Evolutionary conservation across 2,888 invertebrate genomes (phyloP), one percentile per base, ranked within the genome.

Genomic region (Pherbina coryleti): DNA sequence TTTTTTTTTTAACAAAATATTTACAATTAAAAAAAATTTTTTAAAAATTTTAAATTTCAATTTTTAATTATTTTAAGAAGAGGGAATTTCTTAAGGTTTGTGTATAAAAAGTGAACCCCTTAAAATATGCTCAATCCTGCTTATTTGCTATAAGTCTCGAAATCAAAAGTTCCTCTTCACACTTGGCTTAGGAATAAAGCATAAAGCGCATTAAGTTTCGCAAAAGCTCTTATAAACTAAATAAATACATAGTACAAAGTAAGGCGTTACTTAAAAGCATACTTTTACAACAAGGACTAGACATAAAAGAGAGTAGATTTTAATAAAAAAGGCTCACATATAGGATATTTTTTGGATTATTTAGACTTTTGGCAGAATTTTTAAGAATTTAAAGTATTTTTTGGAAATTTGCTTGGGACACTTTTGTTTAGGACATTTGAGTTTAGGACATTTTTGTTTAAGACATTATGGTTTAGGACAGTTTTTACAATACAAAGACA

Each of bases 61-160:
- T 69, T 51, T 51, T 25, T 8, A 69, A 49, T 22, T 28, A n/a
- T 17, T 1, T 31, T 22, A 3, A 19, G 8, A 37, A 37, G 17
- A n/a, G 70, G 69, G 51, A 9, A 25, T 17, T 34, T 31, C 22
- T 11, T 34, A 57, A 22, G 57, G 72, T 72, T 57, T 57, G 72
- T 72, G 72, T 37, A 57, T 57, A 72, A 57, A 60, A 72, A 57
- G 25, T 57, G 57, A 60, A 17, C 64, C n/a, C 34, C 2, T 17
- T 11, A 11, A 64, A 64, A 28, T 34, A 31, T n/a, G 17, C n/a
- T n/a, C 28, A 31, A 64, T 4, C 14, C 28, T 64, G 5, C 28
- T 31, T 31, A 64, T 2, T 19, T 22, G 9, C 22, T 55, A 19
- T 55, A 55, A 19, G 19, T 5, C 4, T 1, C 8, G 1, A 8